A percentile compares a stretch with the other conserved stretches of the same genome.
Conservation (phyloP, 2,888 invertebrate genomes). For the Acanthoscelides obtectus region DNA sequence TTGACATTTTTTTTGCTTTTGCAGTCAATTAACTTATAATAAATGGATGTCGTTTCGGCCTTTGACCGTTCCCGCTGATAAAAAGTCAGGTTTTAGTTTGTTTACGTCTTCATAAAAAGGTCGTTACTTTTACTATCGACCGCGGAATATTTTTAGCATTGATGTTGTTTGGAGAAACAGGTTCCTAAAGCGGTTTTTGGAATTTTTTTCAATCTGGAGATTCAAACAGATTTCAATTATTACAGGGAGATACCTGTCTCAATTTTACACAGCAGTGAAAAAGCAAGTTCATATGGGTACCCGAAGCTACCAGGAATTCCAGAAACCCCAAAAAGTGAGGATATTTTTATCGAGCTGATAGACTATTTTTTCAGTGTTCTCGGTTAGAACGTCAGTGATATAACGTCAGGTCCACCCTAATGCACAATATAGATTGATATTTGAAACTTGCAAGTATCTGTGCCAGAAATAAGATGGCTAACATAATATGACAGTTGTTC, state of each 20-base stretch:
- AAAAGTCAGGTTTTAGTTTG: background rate
- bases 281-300: too few species aligned
- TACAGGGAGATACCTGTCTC: background rate
- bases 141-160: background rate
- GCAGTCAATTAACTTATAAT: background rate
- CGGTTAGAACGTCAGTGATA: too few species aligned
- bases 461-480: too few species aligned
- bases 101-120: background rate
- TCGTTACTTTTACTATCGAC: background rate
- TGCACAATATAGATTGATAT: too few species aligned
- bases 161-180: background rate
- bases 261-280: too few species aligned
- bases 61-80: background rate
- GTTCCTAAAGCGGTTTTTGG: background rate
- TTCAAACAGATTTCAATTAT: background rate
- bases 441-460: too few species aligned
- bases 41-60: background rate
- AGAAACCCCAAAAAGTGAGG: too few species aligned
- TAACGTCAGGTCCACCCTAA: too few species aligned
- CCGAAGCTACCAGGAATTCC: too few species aligned
- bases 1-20: background rate
- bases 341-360: too few species aligned
- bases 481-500: too few species aligned
- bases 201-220: background rate
- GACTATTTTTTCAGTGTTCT: too few species aligned